These are phyloP conservation scores for Mimas tiliae DNA, from an alignment of 2,888 invertebrate genomes.

Conservation along the genomic window DNA sequence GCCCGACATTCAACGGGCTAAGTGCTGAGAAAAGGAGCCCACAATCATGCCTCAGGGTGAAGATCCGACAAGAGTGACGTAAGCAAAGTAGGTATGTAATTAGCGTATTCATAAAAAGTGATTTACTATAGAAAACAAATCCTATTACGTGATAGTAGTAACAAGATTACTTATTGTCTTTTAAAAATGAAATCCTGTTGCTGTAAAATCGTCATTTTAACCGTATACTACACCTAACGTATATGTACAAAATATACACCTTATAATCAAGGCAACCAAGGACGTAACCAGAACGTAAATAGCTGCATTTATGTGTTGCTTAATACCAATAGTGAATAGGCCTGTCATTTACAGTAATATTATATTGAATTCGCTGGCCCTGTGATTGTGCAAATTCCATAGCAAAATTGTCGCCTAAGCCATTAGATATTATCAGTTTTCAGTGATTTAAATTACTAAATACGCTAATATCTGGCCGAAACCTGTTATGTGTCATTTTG, in stretches of 20 bases:
- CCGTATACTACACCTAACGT: neutral
- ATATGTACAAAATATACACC: conserved; percentile 25
- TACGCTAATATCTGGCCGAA: neutral
- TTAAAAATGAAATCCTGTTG: neutral
- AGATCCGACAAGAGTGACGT: conserved; percentile 13
- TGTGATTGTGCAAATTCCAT: conserved; percentile 3
- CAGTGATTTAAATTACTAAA: neutral
- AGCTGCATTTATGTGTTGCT: conserved; percentile 36
- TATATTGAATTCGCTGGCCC: conserved; percentile 33
- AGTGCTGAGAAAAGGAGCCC: no score
- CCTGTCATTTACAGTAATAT: conserved; percentile 41
- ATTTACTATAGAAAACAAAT: neutral
- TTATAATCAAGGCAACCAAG: conserved; percentile 38
- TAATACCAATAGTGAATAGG: conserved; percentile 29
- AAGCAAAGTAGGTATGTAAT: neutral
- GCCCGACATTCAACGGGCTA: no score
- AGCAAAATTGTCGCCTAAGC: neutral
- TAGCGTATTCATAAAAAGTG: neutral
- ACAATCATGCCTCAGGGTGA: neutral
- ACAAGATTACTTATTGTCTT: neutral
- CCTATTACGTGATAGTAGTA: neutral
- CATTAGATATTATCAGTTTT: neutral
- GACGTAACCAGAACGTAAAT: conserved; percentile 37
- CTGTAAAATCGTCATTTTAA: neutral
- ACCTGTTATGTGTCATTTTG: neutral